These are phyloP conservation scores for Chrysopa pallens DNA, from an alignment of 1,140 invertebrate genomes.

Conservation along the genomic window DNA sequence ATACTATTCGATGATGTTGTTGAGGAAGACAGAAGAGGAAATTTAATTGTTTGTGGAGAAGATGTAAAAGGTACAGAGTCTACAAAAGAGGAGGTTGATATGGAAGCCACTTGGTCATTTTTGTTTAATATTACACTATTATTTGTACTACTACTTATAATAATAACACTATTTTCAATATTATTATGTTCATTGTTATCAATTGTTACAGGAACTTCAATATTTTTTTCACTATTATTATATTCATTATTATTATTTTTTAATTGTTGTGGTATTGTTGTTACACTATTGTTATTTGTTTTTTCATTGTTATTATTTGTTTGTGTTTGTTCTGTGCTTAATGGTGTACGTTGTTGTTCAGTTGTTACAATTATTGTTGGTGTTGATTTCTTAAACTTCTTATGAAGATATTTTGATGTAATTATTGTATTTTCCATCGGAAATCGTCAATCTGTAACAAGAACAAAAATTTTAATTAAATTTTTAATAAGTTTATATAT, in stretches of 20 bases:
- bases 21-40: neutral
- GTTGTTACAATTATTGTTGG: neutral
- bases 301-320: too few relatives aligned
- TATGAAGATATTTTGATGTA: neutral
- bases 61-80: neutral
- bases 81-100: neutral
- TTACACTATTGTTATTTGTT: too few relatives aligned
- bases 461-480: neutral
- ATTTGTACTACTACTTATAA: too few relatives aligned
- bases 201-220: too few relatives aligned
- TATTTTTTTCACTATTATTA: too few relatives aligned
- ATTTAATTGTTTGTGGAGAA: neutral
- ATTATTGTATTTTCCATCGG: neutral
- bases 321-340: too few relatives aligned
- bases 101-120: neutral
- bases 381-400: neutral
- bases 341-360: neutral
- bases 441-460: neutral
- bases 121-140: too few relatives aligned
- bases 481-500: too few relatives aligned
- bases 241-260: too few relatives aligned
- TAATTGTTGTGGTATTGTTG: too few relatives aligned
- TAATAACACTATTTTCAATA: too few relatives aligned
- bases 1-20: neutral
- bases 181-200: too few relatives aligned